A percentile compares a stretch with the other conserved stretches of the same genome.
Conservation (phyloP, 2,888 invertebrate genomes). For the Temnothorax rugatulus region DNA sequence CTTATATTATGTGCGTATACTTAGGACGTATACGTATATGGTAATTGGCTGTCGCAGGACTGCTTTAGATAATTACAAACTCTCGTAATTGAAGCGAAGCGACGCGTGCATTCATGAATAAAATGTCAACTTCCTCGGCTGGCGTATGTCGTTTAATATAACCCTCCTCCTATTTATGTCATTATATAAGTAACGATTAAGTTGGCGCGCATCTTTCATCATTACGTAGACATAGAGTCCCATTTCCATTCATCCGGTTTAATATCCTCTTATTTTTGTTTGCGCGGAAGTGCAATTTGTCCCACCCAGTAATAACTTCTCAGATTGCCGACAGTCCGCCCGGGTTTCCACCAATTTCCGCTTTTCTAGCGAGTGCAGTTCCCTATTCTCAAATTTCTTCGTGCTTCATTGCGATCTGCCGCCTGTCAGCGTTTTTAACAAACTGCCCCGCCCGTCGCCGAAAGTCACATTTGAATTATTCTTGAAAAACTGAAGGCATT, state of each 20-base stretch:
- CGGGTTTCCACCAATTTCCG: constrained; percentile 41
- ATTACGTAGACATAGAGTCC: constrained; percentile 32
- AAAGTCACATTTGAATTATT: constrained; percentile 47
- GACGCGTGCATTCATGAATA: constrained; percentile 31
- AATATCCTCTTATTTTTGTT: constrained; percentile 56
- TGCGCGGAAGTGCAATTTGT: constrained; percentile 49
- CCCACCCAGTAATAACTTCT: constrained; percentile 45
- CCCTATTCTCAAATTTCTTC: constrained; percentile 59
- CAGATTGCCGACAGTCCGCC: constrained; percentile 55
- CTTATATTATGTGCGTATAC: background rate
- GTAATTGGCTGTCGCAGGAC: constrained; percentile 44
- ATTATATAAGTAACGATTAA: constrained; percentile 55
- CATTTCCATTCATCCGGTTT: constrained; percentile 51
- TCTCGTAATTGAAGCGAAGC: constrained; percentile 51
- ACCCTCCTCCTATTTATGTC: constrained; percentile 41
- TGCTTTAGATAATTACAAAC: constrained; percentile 51
- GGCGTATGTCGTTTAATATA: constrained; percentile 31
- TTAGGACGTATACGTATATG: constrained; percentile 19
- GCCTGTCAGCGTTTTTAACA: constrained; percentile 54
- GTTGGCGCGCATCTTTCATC: constrained; percentile 45
- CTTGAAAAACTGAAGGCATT: constrained; percentile 48
- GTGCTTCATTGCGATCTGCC: constrained; percentile 53
- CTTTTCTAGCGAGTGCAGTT: constrained; percentile 42
- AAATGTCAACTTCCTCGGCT: constrained; percentile 37
- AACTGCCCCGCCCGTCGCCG: constrained; percentile 43